Evolutionary conservation across 2,888 invertebrate genomes (phyloP).

Genomic region (Dysmachus trigonus): DNA sequence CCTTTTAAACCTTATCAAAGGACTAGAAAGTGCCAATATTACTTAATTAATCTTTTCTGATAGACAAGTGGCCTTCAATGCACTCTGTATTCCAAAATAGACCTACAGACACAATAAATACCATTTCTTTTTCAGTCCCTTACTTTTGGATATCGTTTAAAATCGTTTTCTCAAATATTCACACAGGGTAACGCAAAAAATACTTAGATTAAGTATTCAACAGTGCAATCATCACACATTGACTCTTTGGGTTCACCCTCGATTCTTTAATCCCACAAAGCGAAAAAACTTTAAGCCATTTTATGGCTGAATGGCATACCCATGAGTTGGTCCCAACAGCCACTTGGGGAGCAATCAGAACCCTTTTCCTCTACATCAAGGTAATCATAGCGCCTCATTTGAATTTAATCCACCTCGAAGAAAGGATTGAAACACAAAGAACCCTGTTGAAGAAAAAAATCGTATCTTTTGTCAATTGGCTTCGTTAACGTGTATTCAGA

Average conservation of each 20-base stretch:
- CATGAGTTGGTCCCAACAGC: neutral
- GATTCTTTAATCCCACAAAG: neutral
- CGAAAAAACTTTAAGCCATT: neutral
- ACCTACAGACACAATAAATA: neutral
- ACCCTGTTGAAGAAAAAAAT: neutral
- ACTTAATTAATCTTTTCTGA: too few species aligned
- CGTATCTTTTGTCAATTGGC: neutral
- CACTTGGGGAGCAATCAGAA: neutral
- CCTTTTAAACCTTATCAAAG: too few species aligned
- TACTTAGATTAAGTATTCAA: neutral
- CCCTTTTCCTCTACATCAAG: neutral
- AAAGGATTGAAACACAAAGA: neutral
- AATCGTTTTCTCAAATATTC: neutral
- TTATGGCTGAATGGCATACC: neutral
- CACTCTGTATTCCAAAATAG: neutral
- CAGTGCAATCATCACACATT: neutral
- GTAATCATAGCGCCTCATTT: constrained; percentile 5
- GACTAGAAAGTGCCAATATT: too few species aligned
- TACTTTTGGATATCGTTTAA: neutral
- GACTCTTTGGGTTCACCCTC: neutral
- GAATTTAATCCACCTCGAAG: neutral
- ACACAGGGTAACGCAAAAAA: neutral
- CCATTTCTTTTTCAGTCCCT: neutral
- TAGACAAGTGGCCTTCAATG: too few species aligned
- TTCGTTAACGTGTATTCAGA: neutral